Evolutionary conservation across 2,797 vertebrate genomes (phyloP).

Genomic region (Syngnathus rostellatus): DNA sequence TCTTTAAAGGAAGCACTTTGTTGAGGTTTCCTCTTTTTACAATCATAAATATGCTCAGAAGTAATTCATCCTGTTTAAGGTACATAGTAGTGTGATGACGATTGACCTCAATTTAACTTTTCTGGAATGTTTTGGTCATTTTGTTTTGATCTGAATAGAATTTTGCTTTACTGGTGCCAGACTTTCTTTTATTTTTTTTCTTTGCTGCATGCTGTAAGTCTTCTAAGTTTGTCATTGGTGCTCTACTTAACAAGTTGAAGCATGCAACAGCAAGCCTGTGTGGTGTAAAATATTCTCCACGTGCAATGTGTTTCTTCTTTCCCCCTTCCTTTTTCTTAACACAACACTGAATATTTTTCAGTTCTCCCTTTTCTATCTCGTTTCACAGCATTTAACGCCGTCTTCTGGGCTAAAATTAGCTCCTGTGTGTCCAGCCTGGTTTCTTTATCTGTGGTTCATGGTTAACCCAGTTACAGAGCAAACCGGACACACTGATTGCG

Average conservation of each 20-base stretch:
- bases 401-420: slow-evolving; percentile 53
- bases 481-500: slow-evolving; percentile 18
- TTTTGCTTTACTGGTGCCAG: neutral
- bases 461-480: slow-evolving; percentile 57
- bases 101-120: neutral
- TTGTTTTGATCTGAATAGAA: neutral
- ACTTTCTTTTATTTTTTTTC: neutral
- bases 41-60: neutral
- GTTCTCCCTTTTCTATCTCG: slow-evolving; percentile 7
- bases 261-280: slow-evolving; percentile 14
- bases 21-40: neutral
- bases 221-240: slow-evolving; percentile 8
- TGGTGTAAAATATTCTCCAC: neutral
- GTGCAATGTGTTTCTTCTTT: neutral
- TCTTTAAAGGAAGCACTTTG: no score
- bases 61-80: neutral
- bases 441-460: slow-evolving; percentile 57
- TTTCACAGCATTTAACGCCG: slow-evolving; percentile 21
- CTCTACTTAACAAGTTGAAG: slow-evolving; percentile 22
- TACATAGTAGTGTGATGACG: neutral
- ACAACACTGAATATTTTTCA: neutral
- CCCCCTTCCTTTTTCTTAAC: neutral
- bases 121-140: neutral
- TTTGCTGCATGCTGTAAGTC: neutral
- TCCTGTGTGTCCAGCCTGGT: slow-evolving; percentile 21